phyloP scores from a whole-genome alignment of 2,888 invertebrate genomes.

The Apantesis nais region DNA sequence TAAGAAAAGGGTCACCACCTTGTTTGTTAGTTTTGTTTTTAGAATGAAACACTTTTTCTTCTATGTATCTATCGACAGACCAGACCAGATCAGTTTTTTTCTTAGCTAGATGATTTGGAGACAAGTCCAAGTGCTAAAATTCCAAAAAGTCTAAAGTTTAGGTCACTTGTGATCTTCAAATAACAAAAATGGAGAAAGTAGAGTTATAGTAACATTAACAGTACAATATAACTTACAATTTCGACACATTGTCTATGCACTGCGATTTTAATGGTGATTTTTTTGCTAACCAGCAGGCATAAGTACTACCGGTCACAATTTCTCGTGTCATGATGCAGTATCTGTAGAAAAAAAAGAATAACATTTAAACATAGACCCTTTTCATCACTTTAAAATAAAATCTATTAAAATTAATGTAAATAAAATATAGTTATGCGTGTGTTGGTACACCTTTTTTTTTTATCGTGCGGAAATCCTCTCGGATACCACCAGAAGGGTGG shows the following conservation, averaged over 20 bases:
- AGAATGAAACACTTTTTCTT: too few relatives aligned
- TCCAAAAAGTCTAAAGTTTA: neutral
- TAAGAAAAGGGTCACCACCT: neutral
- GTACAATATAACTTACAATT: constrained; percentile 73
- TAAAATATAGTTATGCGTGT: too few relatives aligned
- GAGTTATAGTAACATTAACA: too few relatives aligned
- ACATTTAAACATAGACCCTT: neutral
- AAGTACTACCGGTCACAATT: constrained; percentile 54
- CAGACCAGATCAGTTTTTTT: too few relatives aligned
- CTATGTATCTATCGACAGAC: too few relatives aligned
- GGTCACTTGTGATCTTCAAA: neutral
- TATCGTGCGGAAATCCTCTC: too few relatives aligned
- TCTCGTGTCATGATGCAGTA: constrained; percentile 72
- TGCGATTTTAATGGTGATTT: constrained; percentile 55
- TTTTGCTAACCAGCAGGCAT: constrained; percentile 58
- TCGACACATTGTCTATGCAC: constrained; percentile 66
- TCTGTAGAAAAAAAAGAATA: constrained; percentile 54
- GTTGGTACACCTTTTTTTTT: too few relatives aligned
- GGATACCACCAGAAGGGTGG: too few relatives aligned
- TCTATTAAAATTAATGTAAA: too few relatives aligned
- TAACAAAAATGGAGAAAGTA: too few relatives aligned
- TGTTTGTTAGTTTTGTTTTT: neutral
- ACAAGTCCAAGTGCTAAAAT: neutral
- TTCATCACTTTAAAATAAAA: too few relatives aligned
- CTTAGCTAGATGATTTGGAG: neutral